These are phyloP conservation scores for Epinotia bilunana DNA, from an alignment of 2,888 invertebrate genomes.

Conservation along the genomic window DNA sequence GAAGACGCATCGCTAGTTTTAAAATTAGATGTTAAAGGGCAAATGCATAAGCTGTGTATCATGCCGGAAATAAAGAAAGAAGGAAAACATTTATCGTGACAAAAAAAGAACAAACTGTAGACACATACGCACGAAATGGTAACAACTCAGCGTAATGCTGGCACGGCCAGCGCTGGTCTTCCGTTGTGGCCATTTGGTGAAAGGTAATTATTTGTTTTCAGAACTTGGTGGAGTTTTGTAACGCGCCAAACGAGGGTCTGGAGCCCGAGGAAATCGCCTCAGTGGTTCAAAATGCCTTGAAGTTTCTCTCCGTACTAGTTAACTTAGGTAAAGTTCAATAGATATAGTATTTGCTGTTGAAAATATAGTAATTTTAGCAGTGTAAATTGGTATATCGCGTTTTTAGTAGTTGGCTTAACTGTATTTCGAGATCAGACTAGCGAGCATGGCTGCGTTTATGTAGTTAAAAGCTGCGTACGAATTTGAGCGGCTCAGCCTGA, in stretches of 20 bases:
- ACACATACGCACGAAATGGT: too few relatives aligned
- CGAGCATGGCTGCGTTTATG: background rate
- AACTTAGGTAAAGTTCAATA: slow-evolving; percentile 62
- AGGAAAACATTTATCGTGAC: too few relatives aligned
- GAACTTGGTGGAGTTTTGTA: slow-evolving; percentile 66
- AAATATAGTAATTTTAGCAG: background rate
- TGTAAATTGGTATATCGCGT: background rate
- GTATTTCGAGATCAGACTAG: background rate
- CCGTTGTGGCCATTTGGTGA: too few relatives aligned
- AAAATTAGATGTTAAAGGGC: too few relatives aligned
- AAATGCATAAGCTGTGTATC: too few relatives aligned
- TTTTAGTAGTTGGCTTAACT: background rate
- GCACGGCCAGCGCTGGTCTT: too few relatives aligned
- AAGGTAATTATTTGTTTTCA: slow-evolving; percentile 50
- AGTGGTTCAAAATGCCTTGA: slow-evolving; percentile 69
- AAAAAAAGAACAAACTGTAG: too few relatives aligned
- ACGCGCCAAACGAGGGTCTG: slow-evolving; percentile 60
- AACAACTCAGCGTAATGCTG: too few relatives aligned
- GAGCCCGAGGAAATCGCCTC: slow-evolving; percentile 64
- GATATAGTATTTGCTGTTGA: background rate
- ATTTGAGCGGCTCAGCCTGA: too few relatives aligned
- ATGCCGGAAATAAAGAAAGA: background rate
- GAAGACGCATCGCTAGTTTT: too few relatives aligned
- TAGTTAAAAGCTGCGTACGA: too few relatives aligned
- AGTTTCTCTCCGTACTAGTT: slow-evolving; percentile 72